Evolutionary conservation across 2,888 invertebrate genomes (phyloP).

Genomic region (Neoitamus cyanurus): DNA sequence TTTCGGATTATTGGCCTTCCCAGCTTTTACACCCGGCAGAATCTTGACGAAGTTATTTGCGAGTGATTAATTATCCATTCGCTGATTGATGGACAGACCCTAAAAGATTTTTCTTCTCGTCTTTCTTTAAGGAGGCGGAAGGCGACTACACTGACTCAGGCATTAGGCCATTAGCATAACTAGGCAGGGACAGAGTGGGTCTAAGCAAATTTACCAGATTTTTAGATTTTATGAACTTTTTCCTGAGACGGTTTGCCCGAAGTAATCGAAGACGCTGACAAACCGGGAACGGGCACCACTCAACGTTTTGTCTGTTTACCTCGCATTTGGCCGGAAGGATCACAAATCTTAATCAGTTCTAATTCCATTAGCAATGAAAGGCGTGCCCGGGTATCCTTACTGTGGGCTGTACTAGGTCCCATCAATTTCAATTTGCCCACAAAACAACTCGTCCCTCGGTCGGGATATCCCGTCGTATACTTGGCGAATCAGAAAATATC

Average conservation of each 20-base stretch:
- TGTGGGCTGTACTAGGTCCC: not conserved
- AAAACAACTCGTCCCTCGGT: not conserved
- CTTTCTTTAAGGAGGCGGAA: not conserved
- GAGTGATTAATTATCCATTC: not conserved
- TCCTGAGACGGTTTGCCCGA: too few relatives aligned
- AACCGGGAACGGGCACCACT: too few relatives aligned
- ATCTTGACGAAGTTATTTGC: slow-evolving; percentile 12
- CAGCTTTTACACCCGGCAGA: not conserved
- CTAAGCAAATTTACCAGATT: too few relatives aligned
- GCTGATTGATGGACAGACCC: not conserved
- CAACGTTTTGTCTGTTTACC: not conserved
- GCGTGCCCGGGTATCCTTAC: not conserved
- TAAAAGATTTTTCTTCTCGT: not conserved
- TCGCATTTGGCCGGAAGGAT: not conserved
- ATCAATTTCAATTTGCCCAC: slow-evolving; percentile 32
- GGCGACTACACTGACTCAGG: not conserved
- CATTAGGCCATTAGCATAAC: not conserved
- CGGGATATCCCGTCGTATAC: not conserved
- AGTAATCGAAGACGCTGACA: not conserved
- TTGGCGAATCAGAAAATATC: slow-evolving; percentile 2
- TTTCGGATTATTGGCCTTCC: not conserved
- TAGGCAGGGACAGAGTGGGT: not conserved
- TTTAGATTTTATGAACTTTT: too few relatives aligned
- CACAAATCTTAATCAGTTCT: not conserved
- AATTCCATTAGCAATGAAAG: slow-evolving; percentile 37